Percentiles rank a stretch among this genome's conserved stretches.
These are phyloP conservation scores for Pristiophorus japonicus DNA, from an alignment of 2,113 vertebrate species.

Conservation along the genomic window DNA sequence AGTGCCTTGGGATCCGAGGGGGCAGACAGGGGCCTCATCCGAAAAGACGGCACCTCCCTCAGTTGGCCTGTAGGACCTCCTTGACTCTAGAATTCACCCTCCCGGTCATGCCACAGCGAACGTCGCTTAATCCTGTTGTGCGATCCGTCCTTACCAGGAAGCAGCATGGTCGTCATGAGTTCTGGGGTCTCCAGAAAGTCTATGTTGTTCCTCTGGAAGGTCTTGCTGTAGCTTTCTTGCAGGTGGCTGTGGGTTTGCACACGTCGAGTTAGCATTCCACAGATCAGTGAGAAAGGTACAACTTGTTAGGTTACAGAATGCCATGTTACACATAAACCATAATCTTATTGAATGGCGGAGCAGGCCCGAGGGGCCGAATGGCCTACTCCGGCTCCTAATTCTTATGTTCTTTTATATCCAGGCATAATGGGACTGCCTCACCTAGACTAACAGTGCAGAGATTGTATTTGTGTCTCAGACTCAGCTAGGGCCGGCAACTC, in stretches of 20 bases:
- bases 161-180: constrained; percentile 79
- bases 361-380: no score
- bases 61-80: not conserved
- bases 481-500: not conserved
- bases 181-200: constrained; percentile 80
- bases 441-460: not conserved
- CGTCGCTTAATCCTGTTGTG: not conserved
- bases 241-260: constrained; percentile 64
- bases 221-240: constrained; percentile 77
- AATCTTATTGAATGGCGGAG: no score
- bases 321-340: not conserved
- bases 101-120: not conserved
- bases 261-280: not conserved
- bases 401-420: no score
- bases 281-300: not conserved
- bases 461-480: not conserved
- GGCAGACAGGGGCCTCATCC: not conserved
- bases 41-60: not conserved
- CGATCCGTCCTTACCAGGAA: constrained; percentile 68
- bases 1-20: not conserved
- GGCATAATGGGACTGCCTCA: no score
- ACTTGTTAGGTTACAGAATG: not conserved
- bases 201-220: constrained; percentile 76
- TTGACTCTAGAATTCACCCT: not conserved
- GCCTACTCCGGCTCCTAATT: no score